Evolutionary conservation across 1,140 invertebrate genomes (phyloP).

Genomic region (Euura lappo): DNA sequence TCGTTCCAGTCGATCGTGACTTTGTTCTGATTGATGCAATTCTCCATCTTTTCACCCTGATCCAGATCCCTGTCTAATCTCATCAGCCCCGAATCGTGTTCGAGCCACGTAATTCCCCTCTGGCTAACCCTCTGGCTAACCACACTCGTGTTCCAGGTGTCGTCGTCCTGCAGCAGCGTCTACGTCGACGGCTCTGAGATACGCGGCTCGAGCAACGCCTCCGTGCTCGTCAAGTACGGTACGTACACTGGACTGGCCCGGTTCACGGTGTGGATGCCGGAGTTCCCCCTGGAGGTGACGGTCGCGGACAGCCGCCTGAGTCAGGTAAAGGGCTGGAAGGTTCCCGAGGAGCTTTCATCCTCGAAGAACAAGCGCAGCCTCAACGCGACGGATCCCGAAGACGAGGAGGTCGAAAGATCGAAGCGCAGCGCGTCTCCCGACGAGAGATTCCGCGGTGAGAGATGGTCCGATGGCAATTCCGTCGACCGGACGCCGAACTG

Average conservation of each 20-base stretch:
- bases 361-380: conserved; percentile 55
- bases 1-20: too few species aligned
- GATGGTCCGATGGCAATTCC: conserved; percentile 61
- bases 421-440: conserved; percentile 31
- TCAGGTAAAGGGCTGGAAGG: conserved; percentile 88
- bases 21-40: too few species aligned
- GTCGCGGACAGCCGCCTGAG: conserved; percentile 88
- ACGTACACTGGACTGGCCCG: conserved; percentile 86
- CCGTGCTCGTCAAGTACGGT: conserved; percentile 92
- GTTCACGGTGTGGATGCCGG: conserved; percentile 97
- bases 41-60: too few species aligned
- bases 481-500: conserved; percentile 66
- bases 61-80: too few species aligned
- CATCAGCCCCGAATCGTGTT: too few species aligned
- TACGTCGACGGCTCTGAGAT: conserved; percentile 97
- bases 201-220: conserved; percentile 92
- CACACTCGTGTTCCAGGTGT: conserved; percentile 71
- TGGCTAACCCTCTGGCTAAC: conserved; percentile 10
- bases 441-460: conserved; percentile 44
- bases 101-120: too few species aligned
- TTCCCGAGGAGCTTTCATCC: conserved; percentile 74
- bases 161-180: conserved; percentile 93
- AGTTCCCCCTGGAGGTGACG: conserved; percentile 89
- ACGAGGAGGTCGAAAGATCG: conserved; percentile 3
- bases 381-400: conserved; percentile 35